Base-by-base conservation (phyloP, 2,113 vertebrate genomes). In the Callopanchax toddi region DNA sequence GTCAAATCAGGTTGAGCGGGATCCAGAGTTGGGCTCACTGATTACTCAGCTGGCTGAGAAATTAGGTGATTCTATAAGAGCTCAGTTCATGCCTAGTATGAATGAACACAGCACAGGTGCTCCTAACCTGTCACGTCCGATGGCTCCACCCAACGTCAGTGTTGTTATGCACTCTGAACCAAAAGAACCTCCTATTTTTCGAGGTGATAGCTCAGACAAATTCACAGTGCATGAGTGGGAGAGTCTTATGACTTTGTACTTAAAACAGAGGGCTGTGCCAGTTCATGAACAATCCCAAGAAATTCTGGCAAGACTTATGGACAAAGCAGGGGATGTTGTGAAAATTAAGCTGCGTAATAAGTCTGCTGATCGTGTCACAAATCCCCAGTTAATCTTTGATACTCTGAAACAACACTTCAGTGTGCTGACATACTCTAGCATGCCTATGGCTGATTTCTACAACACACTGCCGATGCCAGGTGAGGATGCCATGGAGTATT, bases 401-500 rank as follows among this genome's bases (percentile, higher is more conserved):
- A 43, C 43, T 2, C 16, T 57, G 9, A 57, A 57, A 42, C 22
- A 25, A 6, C 40, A 44, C 6, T 58, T 58, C 11, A 44, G 40
- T 20, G 39, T 13, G 11, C 17, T 58, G 10, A 44, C 23, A 4
- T 44, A 58, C 25, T 44, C 56, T 0, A 44, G n/a, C 3, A 56
- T 56, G 54, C 54, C 54, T 0, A 2, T 42, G 13, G 54, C 54
- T 1, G 54, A 56, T 10, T 56, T 56, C 10, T 56, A 56, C 16
- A 56, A 56, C 22, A 56, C 54, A 16, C 4, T 17, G 16, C 54
- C 54, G 1, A 12, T n/a, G 15, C 54, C 37, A 25, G 36, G 37
- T 25, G 54, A 56, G 4, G 54, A 23, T 3, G 21, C 43, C 3
- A 34, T 60, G 57, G 57, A 45, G 21, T 60, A 60, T 12, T 61